Evolutionary conservation across 2,113 vertebrate genomes (phyloP).

Genomic region (Nothoprocta perdicaria): DNA sequence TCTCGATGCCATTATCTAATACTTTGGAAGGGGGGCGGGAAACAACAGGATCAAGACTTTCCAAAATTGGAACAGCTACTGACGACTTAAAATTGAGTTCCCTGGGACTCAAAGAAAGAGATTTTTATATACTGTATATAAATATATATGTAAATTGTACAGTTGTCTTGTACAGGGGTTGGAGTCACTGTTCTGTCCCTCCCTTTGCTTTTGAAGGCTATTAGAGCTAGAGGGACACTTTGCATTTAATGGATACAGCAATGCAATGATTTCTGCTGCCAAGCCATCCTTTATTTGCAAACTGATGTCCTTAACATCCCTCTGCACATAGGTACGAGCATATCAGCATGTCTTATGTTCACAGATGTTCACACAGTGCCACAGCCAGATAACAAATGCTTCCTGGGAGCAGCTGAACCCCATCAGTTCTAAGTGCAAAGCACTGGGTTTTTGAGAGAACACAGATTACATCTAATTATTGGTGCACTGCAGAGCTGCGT

Average conservation of each 20-base stretch:
- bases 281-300: not conserved
- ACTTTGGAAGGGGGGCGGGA: constrained; percentile 63
- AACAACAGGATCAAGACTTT: constrained; percentile 47
- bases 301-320: not conserved
- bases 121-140: constrained; percentile 87
- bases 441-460: not conserved
- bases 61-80: constrained; percentile 80
- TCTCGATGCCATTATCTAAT: constrained; percentile 73
- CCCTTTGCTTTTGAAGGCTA: constrained; percentile 30
- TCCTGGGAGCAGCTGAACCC: not conserved
- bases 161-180: constrained; percentile 83
- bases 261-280: constrained; percentile 30
- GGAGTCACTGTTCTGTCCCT: constrained; percentile 64
- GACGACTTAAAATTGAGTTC: constrained; percentile 76
- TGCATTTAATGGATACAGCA: not conserved
- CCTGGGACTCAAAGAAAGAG: constrained; percentile 72
- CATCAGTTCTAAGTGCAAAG: not conserved
- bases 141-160: constrained; percentile 88
- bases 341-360: not conserved
- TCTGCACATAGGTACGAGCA: not conserved
- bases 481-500: not conserved
- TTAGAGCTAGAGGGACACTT: constrained; percentile 35
- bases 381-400: not conserved
- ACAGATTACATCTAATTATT: not conserved
- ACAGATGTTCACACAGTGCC: not conserved